Percentiles rank a stretch among this genome's conserved stretches.
Conservation (phyloP, 2,113 vertebrate species). For the Chlamydotis undulata region DNA sequence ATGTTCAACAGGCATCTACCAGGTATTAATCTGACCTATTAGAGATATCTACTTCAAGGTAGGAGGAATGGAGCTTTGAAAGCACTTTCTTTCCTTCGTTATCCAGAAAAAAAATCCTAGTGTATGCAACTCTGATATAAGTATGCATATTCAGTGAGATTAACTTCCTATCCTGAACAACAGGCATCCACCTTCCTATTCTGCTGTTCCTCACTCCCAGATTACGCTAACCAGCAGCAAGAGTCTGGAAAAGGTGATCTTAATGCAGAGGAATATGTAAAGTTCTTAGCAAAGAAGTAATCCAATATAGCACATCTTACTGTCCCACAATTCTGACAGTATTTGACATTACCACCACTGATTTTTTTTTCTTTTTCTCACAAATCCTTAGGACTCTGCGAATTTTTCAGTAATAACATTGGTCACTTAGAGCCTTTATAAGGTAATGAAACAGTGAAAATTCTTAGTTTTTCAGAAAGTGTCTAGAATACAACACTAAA, state of each 20-base stretch:
- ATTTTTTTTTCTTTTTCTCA: neutral
- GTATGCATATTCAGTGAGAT: neutral
- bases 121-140: neutral
- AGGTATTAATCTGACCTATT: neutral
- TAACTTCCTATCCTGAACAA: neutral
- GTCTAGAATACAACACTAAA: neutral
- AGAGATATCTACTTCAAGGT: neutral
- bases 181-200: neutral
- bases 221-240: neutral
- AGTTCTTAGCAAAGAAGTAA: neutral
- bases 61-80: neutral
- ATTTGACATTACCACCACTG: neutral
- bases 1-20: neutral
- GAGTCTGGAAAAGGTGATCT: neutral
- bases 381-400: neutral
- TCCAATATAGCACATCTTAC: neutral
- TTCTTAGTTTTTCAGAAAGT: neutral
- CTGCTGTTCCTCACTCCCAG: neutral
- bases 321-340: neutral
- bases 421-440: neutral
- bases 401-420: neutral
- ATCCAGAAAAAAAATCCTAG: neutral
- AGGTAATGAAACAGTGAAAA: neutral
- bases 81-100: neutral
- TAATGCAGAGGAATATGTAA: neutral